Base-by-base conservation (phyloP, 2,888 invertebrate species). In the Pomacea canaliculata region DNA sequence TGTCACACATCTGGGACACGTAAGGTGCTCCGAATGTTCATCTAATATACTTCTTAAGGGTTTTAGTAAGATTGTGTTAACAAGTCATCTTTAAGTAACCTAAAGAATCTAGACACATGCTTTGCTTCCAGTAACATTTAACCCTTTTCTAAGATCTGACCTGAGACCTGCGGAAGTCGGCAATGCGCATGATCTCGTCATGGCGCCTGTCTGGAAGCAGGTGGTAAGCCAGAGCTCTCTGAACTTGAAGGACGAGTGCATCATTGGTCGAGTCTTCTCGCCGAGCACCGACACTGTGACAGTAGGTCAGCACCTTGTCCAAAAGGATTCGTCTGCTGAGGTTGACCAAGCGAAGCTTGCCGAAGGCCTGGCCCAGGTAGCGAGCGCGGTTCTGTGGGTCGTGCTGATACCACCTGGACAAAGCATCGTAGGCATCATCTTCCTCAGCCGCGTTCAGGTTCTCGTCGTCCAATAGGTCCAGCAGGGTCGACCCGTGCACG, bases 191-290 rank as follows among this genome's bases (percentile, higher is more conserved):
- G 67, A 48, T 3, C 49, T 74, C 74, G 16, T 69, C 69, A n/a
- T 74, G 74, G 51, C 74, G 74, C 13, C 69, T 60, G 51, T 74
- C 74, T 12, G 74, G 74, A n/a, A 74, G 27, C 18, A 74, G 74
- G 48, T 74, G 74, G 37, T 74, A 74, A 23, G 74, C 49, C 60
- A 74, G 69, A 27, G 74, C 74, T 27, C 48, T 67, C 51, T 60
- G 69, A 27, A 74, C 74, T 18, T 23, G 74, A 46, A 27, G 46
- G 3, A 10, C 1, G 56, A 69, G 19, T 13, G 9, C 16, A n/a
- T n/a, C 48, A 16, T 59, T 65, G 19, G 16, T 67, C 10, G 51
- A 56, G 46, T 59, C 27, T 48, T n/a, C 23, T 9, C 19, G 48
- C 23, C 62, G 56, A 10, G 18, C 56, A 27, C 37, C 23, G 18